Evolutionary conservation across 2,113 vertebrate genomes (phyloP).

Genomic region (Xiphophorus maculatus): DNA sequence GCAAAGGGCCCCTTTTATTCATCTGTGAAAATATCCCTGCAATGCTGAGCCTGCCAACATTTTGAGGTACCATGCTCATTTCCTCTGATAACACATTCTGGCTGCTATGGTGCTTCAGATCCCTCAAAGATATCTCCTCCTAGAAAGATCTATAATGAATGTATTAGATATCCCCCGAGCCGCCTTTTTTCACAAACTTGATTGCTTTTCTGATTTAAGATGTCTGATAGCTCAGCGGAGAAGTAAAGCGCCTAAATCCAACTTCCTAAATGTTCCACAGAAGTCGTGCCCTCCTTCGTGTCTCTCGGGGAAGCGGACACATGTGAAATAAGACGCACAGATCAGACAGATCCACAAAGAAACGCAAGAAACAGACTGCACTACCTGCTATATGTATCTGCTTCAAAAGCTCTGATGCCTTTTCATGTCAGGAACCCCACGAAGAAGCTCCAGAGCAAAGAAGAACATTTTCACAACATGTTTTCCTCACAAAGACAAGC

Average conservation of each 20-base stretch:
- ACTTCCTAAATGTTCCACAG: neutral
- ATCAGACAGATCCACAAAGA: slow-evolving; percentile 10
- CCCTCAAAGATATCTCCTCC: slow-evolving; percentile 17
- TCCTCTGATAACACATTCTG: slow-evolving; percentile 10
- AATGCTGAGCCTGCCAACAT: neutral
- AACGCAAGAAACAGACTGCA: slow-evolving; percentile 4
- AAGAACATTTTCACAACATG: neutral
- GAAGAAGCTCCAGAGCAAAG: neutral
- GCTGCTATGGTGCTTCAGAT: slow-evolving; percentile 7
- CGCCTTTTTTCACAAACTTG: slow-evolving; percentile 20
- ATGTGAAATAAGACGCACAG: slow-evolving; percentile 31
- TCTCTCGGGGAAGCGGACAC: slow-evolving; percentile 15
- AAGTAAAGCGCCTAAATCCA: slow-evolving; percentile 36
- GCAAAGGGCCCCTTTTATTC: neutral
- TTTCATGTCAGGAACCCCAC: slow-evolving; percentile 16
- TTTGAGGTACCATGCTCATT: neutral
- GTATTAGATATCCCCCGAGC: slow-evolving; percentile 5
- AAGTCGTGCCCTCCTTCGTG: neutral
- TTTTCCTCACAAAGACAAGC: slow-evolving; percentile 27
- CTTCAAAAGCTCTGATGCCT: slow-evolving; percentile 3
- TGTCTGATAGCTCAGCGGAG: slow-evolving; percentile 2
- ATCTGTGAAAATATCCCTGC: slow-evolving; percentile 1
- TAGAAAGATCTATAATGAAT: slow-evolving; percentile 19
- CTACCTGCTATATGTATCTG: neutral
- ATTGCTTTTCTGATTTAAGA: slow-evolving; percentile 44